Evolutionary conservation across 2,113 vertebrate species (phyloP).

Genomic region (Hiodon tergisus): DNA sequence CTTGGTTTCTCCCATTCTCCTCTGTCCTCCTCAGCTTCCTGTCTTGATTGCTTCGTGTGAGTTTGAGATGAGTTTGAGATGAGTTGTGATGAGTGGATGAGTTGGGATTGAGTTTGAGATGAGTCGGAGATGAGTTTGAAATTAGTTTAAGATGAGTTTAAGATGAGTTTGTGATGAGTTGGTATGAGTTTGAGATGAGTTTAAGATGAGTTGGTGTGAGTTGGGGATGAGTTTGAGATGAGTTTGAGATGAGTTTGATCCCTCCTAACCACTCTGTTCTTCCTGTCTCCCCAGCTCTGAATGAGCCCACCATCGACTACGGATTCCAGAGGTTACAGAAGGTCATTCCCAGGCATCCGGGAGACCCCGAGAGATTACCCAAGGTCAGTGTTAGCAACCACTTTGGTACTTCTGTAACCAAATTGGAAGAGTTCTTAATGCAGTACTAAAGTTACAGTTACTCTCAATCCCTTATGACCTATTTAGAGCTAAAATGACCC

Average conservation of each 20-base stretch:
- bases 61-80: too few species aligned
- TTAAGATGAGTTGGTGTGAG: neutral
- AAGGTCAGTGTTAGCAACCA: conserved; percentile 64
- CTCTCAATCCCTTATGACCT: too few species aligned
- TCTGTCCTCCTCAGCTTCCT: too few species aligned
- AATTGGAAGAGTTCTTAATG: neutral
- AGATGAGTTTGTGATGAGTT: too few species aligned
- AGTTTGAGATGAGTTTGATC: neutral
- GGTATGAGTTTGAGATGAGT: too few species aligned
- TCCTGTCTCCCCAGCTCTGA: conserved; percentile 48
- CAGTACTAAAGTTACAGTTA: neutral
- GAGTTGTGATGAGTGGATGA: too few species aligned
- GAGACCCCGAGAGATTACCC: conserved; percentile 83
- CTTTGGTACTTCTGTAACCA: neutral
- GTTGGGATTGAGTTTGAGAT: neutral
- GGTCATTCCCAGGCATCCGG: conserved; percentile 83
- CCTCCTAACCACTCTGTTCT: neutral
- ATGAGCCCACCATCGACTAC: conserved; percentile 81
- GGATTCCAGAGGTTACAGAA: conserved; percentile 90
- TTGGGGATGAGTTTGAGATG: neutral
- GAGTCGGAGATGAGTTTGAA: neutral
- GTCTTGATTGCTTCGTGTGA: too few species aligned
- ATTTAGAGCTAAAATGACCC: too few species aligned
- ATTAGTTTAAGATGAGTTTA: too few species aligned
- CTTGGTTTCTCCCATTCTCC: too few species aligned